phyloP scores from a whole-genome alignment of 2,113 vertebrate species.

The Picathartes gymnocephalus region DNA sequence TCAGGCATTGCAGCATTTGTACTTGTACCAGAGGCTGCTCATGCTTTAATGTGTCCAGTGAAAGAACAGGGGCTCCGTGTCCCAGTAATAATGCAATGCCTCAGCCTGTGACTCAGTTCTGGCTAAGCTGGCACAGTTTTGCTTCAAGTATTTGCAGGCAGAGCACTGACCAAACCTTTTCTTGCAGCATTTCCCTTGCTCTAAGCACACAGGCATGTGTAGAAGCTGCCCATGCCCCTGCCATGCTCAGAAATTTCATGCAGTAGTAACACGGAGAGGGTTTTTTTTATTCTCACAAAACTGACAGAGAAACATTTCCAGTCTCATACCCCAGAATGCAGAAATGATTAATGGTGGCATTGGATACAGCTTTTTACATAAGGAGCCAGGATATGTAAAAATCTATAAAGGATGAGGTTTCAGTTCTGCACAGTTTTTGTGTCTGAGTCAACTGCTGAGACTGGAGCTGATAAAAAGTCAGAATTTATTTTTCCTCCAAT shows the following conservation, averaged over 20 bases:
- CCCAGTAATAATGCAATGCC: background rate
- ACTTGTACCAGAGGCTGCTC: background rate
- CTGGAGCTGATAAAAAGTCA: background rate
- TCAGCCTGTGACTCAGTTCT: background rate
- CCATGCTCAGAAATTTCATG: background rate
- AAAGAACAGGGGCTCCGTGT: background rate
- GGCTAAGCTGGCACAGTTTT: background rate
- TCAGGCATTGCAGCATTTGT: background rate
- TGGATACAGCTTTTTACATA: background rate
- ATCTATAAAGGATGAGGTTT: background rate
- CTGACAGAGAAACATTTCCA: background rate
- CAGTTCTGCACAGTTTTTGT: background rate
- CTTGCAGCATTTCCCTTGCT: background rate
- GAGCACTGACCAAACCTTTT: background rate
- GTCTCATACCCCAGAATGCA: background rate
- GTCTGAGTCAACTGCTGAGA: background rate
- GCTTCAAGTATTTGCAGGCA: background rate
- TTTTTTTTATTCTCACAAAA: background rate
- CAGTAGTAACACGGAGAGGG: background rate
- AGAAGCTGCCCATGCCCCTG: background rate
- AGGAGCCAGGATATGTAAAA: background rate
- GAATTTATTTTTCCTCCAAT: background rate
- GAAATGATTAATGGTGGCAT: background rate
- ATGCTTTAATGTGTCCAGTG: background rate
- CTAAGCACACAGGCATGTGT: accelerated